Conservation (phyloP, 2,113 vertebrate genomes). For the Platichthys flesus region DNA sequence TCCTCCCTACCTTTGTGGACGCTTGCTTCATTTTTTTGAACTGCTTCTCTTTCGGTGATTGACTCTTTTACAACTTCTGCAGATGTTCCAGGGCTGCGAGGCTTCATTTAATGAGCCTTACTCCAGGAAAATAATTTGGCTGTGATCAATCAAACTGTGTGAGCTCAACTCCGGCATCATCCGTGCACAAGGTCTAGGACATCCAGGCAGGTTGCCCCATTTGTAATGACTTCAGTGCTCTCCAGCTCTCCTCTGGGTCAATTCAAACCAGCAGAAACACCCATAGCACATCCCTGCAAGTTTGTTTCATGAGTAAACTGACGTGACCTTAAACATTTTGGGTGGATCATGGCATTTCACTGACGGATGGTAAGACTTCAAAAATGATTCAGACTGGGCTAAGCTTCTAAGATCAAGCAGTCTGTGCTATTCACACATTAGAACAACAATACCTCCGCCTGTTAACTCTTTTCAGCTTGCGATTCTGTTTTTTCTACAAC, state of each 20-base stretch:
- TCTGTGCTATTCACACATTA: constrained; percentile 3
- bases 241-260: background rate
- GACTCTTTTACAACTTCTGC: constrained; percentile 22
- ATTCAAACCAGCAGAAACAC: background rate
- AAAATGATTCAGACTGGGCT: constrained; percentile 14
- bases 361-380: background rate
- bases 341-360: background rate
- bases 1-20: background rate
- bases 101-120: constrained; percentile 43
- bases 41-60: constrained; percentile 9
- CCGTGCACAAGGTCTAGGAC: constrained; percentile 36
- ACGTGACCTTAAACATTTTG: constrained; percentile 3
- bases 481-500: background rate
- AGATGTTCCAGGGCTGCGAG: constrained; percentile 27
- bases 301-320: background rate
- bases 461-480: background rate
- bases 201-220: constrained; percentile 4
- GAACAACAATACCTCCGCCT: background rate
- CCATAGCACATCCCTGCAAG: background rate
- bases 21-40: background rate
- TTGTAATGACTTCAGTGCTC: constrained; percentile 23
- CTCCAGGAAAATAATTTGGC: constrained; percentile 40
- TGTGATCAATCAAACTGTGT: constrained; percentile 46
- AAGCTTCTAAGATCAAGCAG: background rate
- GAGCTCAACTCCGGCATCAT: constrained; percentile 27